Conservation (phyloP, 2,888 invertebrate genomes). For the Dusona sp. region DNA sequence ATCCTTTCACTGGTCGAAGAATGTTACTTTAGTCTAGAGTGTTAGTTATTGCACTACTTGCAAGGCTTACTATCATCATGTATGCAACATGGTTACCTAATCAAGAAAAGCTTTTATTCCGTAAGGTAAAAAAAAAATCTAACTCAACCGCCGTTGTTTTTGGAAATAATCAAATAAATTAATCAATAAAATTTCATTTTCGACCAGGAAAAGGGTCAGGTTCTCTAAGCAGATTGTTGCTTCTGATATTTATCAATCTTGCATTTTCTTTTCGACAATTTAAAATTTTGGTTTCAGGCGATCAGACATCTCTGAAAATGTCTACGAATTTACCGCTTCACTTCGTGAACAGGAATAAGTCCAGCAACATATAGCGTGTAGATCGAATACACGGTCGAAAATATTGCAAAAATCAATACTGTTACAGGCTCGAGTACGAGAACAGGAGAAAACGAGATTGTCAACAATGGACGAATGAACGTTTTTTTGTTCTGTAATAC, state of each 20-base stretch:
- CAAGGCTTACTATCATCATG: background rate
- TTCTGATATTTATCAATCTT: no score
- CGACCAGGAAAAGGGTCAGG: no score
- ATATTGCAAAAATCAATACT: conserved; percentile 20
- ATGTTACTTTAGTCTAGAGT: conserved; percentile 1
- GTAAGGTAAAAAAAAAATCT: background rate
- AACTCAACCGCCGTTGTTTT: background rate
- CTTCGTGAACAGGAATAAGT: background rate
- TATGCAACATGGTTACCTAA: background rate
- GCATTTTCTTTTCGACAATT: no score
- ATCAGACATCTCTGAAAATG: background rate
- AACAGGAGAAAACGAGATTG: conserved; percentile 41
- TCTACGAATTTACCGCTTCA: background rate
- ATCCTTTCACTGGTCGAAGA: background rate
- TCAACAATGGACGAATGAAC: conserved; percentile 46
- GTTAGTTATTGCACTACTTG: background rate
- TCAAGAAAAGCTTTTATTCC: background rate
- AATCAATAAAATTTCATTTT: no score
- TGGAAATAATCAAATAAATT: background rate
- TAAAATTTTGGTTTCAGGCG: background rate
- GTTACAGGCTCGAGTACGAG: conserved; percentile 2
- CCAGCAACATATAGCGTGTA: background rate
- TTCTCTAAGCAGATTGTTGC: no score
- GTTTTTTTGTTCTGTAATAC: conserved; percentile 21
- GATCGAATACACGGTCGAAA: background rate